Percentiles rank a stretch among this genome's conserved stretches.
phyloP scores from a whole-genome alignment of 2,797 vertebrate species.

The Ceyx erithaca region DNA sequence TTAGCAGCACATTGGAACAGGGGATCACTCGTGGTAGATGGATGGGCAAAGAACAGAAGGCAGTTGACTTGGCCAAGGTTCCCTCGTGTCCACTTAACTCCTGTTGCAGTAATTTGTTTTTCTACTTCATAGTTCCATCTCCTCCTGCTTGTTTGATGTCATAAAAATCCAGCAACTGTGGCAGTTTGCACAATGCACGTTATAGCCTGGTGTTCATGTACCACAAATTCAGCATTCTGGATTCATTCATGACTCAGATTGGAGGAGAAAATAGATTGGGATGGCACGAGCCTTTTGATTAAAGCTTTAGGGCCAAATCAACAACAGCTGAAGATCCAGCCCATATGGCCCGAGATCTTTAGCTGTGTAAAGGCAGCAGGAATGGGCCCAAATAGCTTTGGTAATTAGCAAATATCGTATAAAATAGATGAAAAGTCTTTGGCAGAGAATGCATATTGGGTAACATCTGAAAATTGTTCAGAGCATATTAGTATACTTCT shows the following conservation, averaged over 20 bases:
- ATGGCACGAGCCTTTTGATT: conserved; percentile 49
- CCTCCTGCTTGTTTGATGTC: conserved; percentile 53
- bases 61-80: conserved; percentile 4
- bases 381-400: conserved; percentile 63
- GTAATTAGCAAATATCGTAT: conserved; percentile 58
- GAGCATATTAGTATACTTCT: conserved; percentile 7
- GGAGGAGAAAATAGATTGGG: conserved; percentile 53
- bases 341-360: conserved; percentile 64
- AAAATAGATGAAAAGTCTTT: conserved; percentile 66
- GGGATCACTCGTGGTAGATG: background rate
- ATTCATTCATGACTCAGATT: conserved; percentile 60
- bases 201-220: conserved; percentile 67
- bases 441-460: background rate
- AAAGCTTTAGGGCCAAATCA: conserved; percentile 69
- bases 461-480: conserved; percentile 47
- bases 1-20: background rate
- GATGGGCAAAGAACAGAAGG: conserved; percentile 40
- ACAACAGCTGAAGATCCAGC: conserved; percentile 68
- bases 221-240: conserved; percentile 67
- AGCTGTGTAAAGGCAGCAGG: conserved; percentile 58
- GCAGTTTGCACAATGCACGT: conserved; percentile 59
- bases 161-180: conserved; percentile 54
- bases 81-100: conserved; percentile 45
- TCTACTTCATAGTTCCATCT: conserved; percentile 49
- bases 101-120: conserved; percentile 52